A percentile compares a stretch with the other conserved stretches of the same genome.
Conservation (phyloP, 64 coral and sea anemone genomes). For the Trachythela sp. region DNA sequence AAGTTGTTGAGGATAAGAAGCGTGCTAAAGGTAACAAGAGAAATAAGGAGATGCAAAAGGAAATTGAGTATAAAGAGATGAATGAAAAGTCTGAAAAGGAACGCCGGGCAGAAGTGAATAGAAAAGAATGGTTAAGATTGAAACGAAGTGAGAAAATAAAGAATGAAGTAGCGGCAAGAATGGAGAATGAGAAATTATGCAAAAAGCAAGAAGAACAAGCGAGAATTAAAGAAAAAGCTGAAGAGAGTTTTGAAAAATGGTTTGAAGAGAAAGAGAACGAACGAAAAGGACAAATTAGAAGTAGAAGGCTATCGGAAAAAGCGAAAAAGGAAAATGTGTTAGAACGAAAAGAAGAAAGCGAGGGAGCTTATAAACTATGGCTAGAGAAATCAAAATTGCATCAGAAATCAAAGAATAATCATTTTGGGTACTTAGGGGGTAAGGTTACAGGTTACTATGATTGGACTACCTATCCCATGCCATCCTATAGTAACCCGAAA, state of each 20-base stretch:
- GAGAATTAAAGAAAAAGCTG: background rate
- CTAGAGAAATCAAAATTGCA: background rate
- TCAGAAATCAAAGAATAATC: background rate
- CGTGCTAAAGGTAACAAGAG: background rate
- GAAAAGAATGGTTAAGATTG: background rate
- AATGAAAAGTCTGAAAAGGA: background rate
- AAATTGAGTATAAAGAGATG: background rate
- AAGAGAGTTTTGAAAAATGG: constrained; percentile 1
- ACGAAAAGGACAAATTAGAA: background rate
- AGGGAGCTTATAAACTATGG: background rate
- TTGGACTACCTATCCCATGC: background rate
- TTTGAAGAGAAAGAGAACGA: background rate
- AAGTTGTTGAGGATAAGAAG: background rate
- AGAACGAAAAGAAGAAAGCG: background rate
- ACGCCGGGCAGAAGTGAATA: background rate
- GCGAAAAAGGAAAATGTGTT: background rate
- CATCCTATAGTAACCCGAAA: background rate
- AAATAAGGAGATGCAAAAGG: background rate
- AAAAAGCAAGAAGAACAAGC: background rate
- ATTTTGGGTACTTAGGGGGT: constrained; percentile 14
- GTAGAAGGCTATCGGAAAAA: background rate
- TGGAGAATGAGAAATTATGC: background rate
- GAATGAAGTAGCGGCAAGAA: background rate
- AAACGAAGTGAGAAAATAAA: background rate
- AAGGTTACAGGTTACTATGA: constrained; percentile 12